A percentile compares a stretch with the other conserved stretches of the same genome.
Evolutionary conservation across 1,140 invertebrate genomes (phyloP).

Genomic region (Lethrus apterus): DNA sequence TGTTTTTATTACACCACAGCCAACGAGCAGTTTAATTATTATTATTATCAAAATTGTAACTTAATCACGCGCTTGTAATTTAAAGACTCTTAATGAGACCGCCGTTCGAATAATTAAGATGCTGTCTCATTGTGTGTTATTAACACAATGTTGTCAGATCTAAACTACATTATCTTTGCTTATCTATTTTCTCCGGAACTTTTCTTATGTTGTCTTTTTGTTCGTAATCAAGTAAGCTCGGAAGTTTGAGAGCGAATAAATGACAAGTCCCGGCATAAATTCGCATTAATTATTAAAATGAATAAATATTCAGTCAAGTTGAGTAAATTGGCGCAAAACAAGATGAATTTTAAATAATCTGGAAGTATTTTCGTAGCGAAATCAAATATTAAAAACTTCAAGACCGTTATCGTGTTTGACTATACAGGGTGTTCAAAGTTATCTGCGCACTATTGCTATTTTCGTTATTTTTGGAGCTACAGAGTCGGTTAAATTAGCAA

Average conservation of each 20-base stretch:
- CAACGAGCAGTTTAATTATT: no score
- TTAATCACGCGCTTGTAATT: slow-evolving; percentile 12
- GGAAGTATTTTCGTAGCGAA: slow-evolving; percentile 9
- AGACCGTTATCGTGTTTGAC: no score
- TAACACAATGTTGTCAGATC: slow-evolving; percentile 11
- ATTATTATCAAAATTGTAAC: slow-evolving; percentile 11
- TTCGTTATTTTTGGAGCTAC: no score
- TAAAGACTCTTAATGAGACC: slow-evolving; percentile 10
- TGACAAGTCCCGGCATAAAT: slow-evolving; percentile 9
- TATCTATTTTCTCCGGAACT: slow-evolving; percentile 2
- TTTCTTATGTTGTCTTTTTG: not conserved
- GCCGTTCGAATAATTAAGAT: slow-evolving; percentile 12
- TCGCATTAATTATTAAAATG: slow-evolving; percentile 9
- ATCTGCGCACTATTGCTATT: no score
- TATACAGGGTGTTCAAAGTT: no score
- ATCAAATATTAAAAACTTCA: slow-evolving; percentile 10
- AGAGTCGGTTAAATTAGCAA: no score
- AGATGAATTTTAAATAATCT: slow-evolving; percentile 8
- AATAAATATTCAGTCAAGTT: slow-evolving; percentile 9
- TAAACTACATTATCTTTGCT: slow-evolving; percentile 9
- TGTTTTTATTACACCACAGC: no score
- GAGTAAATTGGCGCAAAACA: slow-evolving; percentile 3
- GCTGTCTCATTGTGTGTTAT: not conserved
- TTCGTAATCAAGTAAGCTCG: slow-evolving; percentile 10
- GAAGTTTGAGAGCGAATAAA: not conserved